Evolutionary conservation across 2,797 vertebrate species (phyloP).

Genomic region (Oreonectes daqikongensis): DNA sequence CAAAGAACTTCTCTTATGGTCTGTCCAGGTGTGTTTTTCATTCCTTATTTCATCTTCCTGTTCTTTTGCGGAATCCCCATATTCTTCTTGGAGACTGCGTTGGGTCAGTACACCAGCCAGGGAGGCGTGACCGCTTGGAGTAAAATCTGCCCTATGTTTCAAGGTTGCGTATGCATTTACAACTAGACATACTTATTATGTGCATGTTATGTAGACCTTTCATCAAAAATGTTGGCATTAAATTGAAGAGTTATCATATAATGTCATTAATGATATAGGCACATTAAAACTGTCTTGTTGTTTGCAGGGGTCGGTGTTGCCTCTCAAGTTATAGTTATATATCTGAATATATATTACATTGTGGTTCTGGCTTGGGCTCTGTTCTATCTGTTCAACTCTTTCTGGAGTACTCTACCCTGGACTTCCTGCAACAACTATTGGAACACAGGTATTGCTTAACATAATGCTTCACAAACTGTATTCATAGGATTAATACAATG

Average conservation of each 20-base stretch:
- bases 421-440: conserved; percentile 84
- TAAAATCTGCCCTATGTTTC: conserved; percentile 93
- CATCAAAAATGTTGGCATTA: not conserved
- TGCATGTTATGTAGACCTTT: not conserved
- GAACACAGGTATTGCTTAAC: conserved; percentile 83
- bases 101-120: conserved; percentile 94
- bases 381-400: conserved; percentile 88
- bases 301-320: conserved; percentile 87
- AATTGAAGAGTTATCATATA: no score
- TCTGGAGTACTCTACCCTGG: conserved; percentile 85
- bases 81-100: conserved; percentile 89
- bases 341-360: conserved; percentile 89
- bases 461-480: not conserved
- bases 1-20: not conserved
- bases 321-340: conserved; percentile 84
- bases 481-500: not conserved
- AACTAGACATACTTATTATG: not conserved
- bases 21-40: conserved; percentile 87
- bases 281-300: not conserved
- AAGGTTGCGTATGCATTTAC: conserved; percentile 76
- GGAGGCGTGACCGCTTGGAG: conserved; percentile 91
- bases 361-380: conserved; percentile 88
- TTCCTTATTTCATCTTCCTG: conserved; percentile 92
- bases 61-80: conserved; percentile 89
- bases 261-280: no score